Conservation (phyloP, 2,797 vertebrate species). For the Falco columbarius region DNA sequence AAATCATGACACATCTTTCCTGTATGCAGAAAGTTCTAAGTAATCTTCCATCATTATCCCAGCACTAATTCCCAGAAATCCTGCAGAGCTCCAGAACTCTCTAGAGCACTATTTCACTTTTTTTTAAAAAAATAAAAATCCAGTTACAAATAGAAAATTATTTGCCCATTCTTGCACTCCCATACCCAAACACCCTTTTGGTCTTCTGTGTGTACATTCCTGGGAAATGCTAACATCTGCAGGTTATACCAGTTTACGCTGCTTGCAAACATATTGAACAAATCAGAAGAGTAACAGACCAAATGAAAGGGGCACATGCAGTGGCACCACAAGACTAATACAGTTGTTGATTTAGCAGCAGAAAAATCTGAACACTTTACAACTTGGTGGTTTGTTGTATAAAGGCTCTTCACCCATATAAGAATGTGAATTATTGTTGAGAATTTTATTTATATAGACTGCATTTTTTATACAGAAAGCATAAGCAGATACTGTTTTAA, state of each 20-base stretch:
- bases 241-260: background rate
- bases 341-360: background rate
- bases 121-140: background rate
- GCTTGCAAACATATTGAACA: background rate
- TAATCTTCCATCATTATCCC: background rate
- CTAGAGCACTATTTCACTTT: background rate
- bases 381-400: background rate
- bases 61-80: constrained; percentile 1
- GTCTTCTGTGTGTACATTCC: background rate
- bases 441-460: background rate
- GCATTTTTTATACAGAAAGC: constrained; percentile 2
- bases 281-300: background rate
- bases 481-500: background rate
- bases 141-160: background rate
- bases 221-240: background rate
- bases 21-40: background rate
- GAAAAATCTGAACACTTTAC: background rate
- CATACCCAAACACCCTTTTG: background rate
- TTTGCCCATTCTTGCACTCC: background rate
- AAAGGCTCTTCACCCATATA: background rate
- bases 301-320: background rate
- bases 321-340: background rate
- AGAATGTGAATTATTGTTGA: background rate
- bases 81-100: background rate
- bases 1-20: background rate